Base-by-base conservation (phyloP, 23 tunicate genomes). In the Oikopleura vanhoeffeni region DNA sequence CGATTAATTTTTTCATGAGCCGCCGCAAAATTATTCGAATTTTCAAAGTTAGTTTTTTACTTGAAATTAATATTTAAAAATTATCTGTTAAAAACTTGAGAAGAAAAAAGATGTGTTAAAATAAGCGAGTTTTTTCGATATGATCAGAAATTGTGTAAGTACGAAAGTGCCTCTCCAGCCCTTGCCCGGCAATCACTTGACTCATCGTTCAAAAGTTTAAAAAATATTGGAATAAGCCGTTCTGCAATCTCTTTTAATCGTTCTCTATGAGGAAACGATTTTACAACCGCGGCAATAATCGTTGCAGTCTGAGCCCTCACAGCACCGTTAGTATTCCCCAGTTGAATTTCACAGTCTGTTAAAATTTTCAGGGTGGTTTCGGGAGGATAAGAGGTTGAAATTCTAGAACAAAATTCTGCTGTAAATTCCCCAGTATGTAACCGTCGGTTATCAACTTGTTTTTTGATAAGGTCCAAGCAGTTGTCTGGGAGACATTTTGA, bases 151-250 rank as follows among this genome's bases (percentile, higher is more conserved):
- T 2, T 71, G 79, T 13, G 35, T 71, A 30, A 71, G 32, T 71
- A 71, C 34, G 79, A 71, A 24, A 71, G 38, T 4, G 79, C 79
- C 32, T 71, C 79, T 71, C 79, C 79, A 28, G 79, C 79, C 38
- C 79, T 28, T 2, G 79, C 79, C 3, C 79, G 34, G 27, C 36
- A 2, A 30, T 71, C 79, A 33, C 36, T 18, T 2, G 34, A 71
- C 38, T 71, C 79, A 38, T 71, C 79, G 38, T 71, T 33, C 34
- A 71, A 38, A 18, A 71, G 27, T 30, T 71, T 18, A 3, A 71
- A 2, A 32, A 71, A 71, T 2, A 71, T 71, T 33, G 79, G 38
- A 13, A 71, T 18, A 3, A 71, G 32, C 38, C 35, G 34, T 18
- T 18, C 38, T 38, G 79, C 79, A 18, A 71, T 18, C 34, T 18